A percentile compares a stretch with the other conserved stretches of the same genome.
Conservation (phyloP, 2,888 invertebrate genomes). For the Carpatolechia fugitivella region DNA sequence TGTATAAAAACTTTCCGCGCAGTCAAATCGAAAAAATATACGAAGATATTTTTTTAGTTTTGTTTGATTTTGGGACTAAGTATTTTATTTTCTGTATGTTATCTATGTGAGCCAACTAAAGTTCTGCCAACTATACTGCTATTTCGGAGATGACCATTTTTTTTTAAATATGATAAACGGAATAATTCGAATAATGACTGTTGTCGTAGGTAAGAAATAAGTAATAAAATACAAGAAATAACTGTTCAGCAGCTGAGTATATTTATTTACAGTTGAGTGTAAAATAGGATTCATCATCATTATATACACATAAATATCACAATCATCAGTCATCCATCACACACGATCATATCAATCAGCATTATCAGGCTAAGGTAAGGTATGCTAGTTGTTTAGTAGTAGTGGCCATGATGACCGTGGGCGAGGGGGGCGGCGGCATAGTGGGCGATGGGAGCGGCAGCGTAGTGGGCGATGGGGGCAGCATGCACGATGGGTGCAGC, state of each 20-base stretch:
- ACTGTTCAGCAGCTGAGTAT: conserved; percentile 72
- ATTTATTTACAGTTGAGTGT: conserved; percentile 74
- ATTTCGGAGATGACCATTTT: too few species aligned
- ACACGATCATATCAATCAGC: conserved; percentile 52
- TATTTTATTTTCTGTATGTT: too few species aligned
- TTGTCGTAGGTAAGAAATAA: background rate
- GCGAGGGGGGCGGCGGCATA: conserved; percentile 46
- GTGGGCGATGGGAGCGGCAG: conserved; percentile 51
- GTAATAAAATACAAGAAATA: conserved; percentile 30
- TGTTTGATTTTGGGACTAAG: too few species aligned
- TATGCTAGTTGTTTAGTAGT: conserved; percentile 57
- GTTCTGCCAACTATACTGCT: too few species aligned
- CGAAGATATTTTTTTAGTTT: too few species aligned
- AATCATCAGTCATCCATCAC: conserved; percentile 71
- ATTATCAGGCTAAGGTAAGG: conserved; percentile 23
- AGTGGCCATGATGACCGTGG: conserved; percentile 68
- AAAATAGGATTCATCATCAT: conserved; percentile 47
- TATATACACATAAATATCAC: conserved; percentile 78
- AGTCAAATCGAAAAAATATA: too few species aligned
- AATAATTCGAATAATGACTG: background rate
- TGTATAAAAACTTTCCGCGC: too few species aligned
- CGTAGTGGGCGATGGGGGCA: conserved; percentile 48
- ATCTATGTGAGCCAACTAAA: too few species aligned
- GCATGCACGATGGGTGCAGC: conserved; percentile 53
- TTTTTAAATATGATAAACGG: too few species aligned